phyloP scores from a whole-genome alignment of 1,140 invertebrate genomes.

The Zaprionus tsacasi region DNA sequence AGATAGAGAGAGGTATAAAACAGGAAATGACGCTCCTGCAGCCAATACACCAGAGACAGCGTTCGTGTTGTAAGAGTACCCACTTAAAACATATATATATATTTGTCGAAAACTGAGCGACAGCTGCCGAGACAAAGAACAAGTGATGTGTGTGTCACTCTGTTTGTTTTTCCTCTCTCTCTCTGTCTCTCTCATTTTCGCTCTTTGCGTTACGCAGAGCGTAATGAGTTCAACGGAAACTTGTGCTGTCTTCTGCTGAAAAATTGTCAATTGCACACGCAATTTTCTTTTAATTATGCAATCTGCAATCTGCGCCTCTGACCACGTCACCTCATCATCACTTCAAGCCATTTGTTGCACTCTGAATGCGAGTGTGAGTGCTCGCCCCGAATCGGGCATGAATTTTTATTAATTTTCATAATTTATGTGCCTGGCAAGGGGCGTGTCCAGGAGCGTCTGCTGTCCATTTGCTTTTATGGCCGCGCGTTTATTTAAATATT shows the following conservation, averaged over 20 bases:
- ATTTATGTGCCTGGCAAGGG: conserved; percentile 58
- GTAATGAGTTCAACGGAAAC: conserved; percentile 35
- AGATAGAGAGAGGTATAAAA: not conserved
- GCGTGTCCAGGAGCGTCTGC: conserved; percentile 8
- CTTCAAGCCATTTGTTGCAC: conserved; percentile 51
- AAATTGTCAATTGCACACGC: conserved; percentile 52
- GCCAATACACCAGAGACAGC: conserved; percentile 30
- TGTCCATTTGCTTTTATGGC: conserved; percentile 71
- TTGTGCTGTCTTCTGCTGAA: conserved; percentile 12
- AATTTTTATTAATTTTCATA: conserved; percentile 83
- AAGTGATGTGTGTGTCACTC: not conserved
- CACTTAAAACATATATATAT: conserved; percentile 26
- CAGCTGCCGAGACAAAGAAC: conserved; percentile 35
- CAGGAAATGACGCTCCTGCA: conserved; percentile 21
- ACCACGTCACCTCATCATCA: conserved; percentile 74
- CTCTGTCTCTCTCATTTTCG: not conserved
- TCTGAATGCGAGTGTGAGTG: not conserved
- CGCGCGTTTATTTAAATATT: conserved; percentile 78
- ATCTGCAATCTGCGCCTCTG: conserved; percentile 52
- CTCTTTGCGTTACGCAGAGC: conserved; percentile 1
- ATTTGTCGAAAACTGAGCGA: conserved; percentile 40
- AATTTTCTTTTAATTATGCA: conserved; percentile 72
- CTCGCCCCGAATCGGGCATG: conserved; percentile 40
- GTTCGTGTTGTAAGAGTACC: not conserved
- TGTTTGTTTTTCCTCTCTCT: not conserved